Percentiles rank a stretch among this genome's conserved stretches.
These are phyloP conservation scores for Bufo gargarizans DNA, from an alignment of 2,113 vertebrate genomes.

Conservation along the genomic window DNA sequence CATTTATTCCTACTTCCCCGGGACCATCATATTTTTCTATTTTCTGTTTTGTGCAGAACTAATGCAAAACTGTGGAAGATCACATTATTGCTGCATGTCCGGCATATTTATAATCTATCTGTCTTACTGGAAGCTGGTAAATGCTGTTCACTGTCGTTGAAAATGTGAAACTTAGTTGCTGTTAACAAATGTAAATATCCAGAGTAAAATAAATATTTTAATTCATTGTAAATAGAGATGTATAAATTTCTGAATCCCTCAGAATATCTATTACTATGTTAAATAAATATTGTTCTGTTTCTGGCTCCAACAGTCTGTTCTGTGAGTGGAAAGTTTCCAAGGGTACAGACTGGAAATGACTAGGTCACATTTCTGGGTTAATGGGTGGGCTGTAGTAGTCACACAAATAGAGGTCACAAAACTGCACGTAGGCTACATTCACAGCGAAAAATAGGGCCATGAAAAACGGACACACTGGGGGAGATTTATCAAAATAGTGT, in stretches of 20 bases:
- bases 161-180: constrained; percentile 89
- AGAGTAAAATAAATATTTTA: constrained; percentile 91
- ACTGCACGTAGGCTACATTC: no score
- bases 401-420: no score
- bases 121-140: constrained; percentile 81
- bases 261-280: constrained; percentile 88
- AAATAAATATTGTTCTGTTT: constrained; percentile 97
- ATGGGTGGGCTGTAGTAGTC: no score
- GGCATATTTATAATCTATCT: constrained; percentile 77
- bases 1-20: constrained; percentile 64
- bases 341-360: no score
- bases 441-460: no score
- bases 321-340: background rate
- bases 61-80: constrained; percentile 65
- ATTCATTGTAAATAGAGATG: constrained; percentile 95
- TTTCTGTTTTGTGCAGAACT: constrained; percentile 66
- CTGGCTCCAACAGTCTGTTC: constrained; percentile 64
- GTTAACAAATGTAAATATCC: constrained; percentile 88
- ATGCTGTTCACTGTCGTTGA: constrained; percentile 81
- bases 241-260: constrained; percentile 85
- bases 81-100: constrained; percentile 82
- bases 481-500: no score
- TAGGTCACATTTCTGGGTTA: no score
- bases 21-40: constrained; percentile 65
- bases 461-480: no score